Base-by-base conservation (phyloP, 2,113 vertebrate species). In the Chascanopsetta lugubris region DNA sequence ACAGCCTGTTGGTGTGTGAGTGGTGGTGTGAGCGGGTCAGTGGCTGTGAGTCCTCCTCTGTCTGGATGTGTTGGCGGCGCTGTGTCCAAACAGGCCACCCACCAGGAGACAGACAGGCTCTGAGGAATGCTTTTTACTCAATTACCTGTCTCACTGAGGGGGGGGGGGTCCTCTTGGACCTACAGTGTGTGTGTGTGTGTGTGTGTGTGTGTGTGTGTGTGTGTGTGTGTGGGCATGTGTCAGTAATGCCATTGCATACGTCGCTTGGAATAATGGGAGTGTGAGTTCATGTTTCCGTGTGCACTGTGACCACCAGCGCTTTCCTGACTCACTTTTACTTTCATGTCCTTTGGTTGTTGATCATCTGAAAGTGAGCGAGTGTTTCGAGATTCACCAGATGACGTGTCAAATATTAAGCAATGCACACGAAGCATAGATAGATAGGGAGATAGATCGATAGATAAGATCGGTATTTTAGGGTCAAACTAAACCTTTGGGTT, bases 41-140 rank as follows among this genome's bases (percentile, higher is more conserved):
- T 12, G 32, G 32, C 11, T 34, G 32, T 17, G 42, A 40, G 32
- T 60, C 62, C 10, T 54, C 47, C 59, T 65, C 34, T 2, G 1
- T 45, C 56, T 66, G 36, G 26, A 36, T n/a, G 30, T 73, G 48
- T 70, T 0, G 5, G 50, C 27, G 40, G 65, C 15, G 43, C 40
- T 32, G 56, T 12, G 61, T 80, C 70, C 66, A 46, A 68, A 59
- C 71, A 56, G 87, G 65, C 90, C 88, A 91, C 90, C 90, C 90
- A 90, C 86, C 48, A 59, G 59, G 87, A 87, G 43, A n/a, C n/a
- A n/a, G 34, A 60, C 29, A 71, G 30, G 58, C 55, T 58, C 68
- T 57, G 55, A 75, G 88, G 85, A 89, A 89, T 91, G 85, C 88
- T 91, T 84, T 89, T 86, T 85, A 85, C 77, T 58, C 50, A 70